phyloP scores from a whole-genome alignment of 2,888 invertebrate genomes.

The Platycheirus albimanus region DNA sequence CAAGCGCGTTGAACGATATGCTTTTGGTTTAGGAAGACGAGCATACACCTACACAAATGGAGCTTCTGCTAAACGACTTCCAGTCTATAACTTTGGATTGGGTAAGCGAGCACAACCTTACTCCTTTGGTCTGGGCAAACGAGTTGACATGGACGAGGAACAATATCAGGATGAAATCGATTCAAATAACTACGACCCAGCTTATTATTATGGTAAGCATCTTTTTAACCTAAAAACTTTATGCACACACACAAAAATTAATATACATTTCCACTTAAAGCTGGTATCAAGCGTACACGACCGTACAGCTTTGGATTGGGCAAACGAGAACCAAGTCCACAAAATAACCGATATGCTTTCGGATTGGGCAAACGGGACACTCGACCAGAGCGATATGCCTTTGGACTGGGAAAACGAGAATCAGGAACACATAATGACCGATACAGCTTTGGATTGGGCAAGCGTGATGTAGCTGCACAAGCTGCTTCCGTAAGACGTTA shows the following conservation, averaged over 20 bases:
- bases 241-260: too few relatives aligned
- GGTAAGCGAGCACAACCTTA: slow-evolving; percentile 82
- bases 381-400: slow-evolving; percentile 86
- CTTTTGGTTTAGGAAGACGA: slow-evolving; percentile 88
- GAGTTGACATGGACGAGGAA: slow-evolving; percentile 77
- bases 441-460: slow-evolving; percentile 87
- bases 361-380: slow-evolving; percentile 84
- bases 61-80: slow-evolving; percentile 81
- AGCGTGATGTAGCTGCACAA: slow-evolving; percentile 81
- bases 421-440: slow-evolving; percentile 77
- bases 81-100: slow-evolving; percentile 82
- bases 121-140: slow-evolving; percentile 82
- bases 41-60: slow-evolving; percentile 82
- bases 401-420: slow-evolving; percentile 86
- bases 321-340: slow-evolving; percentile 83
- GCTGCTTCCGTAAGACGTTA: slow-evolving; percentile 48
- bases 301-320: slow-evolving; percentile 88
- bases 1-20: slow-evolving; percentile 87
- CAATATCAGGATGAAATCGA: slow-evolving; percentile 68
- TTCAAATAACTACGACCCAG: slow-evolving; percentile 44
- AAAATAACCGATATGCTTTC: slow-evolving; percentile 83
- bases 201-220: slow-evolving; percentile 57
- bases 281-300: slow-evolving; percentile 84
- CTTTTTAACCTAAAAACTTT: too few relatives aligned
- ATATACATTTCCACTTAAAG: slow-evolving; percentile 29